Conservation (phyloP, 2,797 vertebrate genomes). For the Choloepus didactylus region DNA sequence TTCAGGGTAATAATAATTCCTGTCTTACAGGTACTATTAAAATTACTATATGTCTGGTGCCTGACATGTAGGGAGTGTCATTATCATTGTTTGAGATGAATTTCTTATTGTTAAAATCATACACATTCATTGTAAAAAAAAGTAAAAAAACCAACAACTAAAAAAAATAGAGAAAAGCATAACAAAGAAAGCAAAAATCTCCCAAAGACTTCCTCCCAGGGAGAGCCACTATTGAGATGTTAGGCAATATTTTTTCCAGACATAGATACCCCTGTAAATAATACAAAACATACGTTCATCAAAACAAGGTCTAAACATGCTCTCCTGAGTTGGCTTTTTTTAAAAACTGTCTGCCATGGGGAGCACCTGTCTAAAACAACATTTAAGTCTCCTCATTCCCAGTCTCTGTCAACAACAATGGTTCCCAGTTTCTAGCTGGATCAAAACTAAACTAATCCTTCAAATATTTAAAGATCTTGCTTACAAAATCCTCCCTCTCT, state of each 20-base stretch:
- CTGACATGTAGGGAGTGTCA: not conserved
- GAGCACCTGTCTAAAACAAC: not conserved
- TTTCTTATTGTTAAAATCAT: conserved; percentile 6
- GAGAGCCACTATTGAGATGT: not conserved
- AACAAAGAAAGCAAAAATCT: conserved; percentile 14
- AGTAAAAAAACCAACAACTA: not conserved
- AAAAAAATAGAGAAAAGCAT: not conserved
- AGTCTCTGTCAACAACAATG: not conserved
- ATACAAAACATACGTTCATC: not conserved
- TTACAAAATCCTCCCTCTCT: not conserved
- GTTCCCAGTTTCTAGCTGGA: not conserved
- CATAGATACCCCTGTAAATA: not conserved
- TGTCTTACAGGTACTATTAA: not conserved
- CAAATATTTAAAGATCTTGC: conserved; percentile 4
- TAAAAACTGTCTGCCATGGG: not conserved
- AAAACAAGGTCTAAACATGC: not conserved
- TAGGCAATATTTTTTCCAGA: not conserved
- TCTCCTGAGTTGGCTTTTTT: not conserved
- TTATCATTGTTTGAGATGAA: not conserved
- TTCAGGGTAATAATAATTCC: not conserved
- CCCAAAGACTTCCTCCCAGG: not conserved
- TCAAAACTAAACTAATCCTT: not conserved
- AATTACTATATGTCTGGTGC: not conserved
- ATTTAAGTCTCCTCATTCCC: not conserved
- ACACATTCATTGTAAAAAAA: not conserved